These are phyloP conservation scores for Macrochelys suwanniensis DNA, from an alignment of 2,797 vertebrate species.

Conservation along the genomic window DNA sequence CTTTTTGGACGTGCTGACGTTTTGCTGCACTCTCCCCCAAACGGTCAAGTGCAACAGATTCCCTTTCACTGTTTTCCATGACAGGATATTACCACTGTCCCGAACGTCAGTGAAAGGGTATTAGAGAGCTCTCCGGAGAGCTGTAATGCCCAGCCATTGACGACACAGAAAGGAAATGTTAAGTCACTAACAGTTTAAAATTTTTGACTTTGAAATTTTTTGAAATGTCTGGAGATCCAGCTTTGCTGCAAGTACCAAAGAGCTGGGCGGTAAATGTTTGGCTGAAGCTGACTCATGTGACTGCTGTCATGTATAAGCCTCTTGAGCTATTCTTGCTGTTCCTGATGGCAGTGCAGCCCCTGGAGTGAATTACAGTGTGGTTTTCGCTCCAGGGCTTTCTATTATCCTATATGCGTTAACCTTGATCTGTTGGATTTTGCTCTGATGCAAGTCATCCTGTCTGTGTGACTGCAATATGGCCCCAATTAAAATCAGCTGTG, in stretches of 20 bases:
- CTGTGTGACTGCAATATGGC: constrained; percentile 67
- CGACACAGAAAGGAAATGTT: constrained; percentile 36
- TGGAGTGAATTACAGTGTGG: constrained; percentile 20
- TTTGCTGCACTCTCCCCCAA: not conserved
- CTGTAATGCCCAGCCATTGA: not conserved
- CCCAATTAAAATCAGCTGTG: constrained; percentile 73
- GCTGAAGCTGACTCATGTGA: constrained; percentile 25
- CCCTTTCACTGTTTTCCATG: not conserved
- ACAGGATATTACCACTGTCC: not conserved
- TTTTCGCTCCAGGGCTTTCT: constrained; percentile 25
- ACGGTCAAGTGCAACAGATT: accelerated
- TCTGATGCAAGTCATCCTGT: constrained; percentile 70
- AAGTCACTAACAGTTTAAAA: not conserved
- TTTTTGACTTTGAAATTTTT: constrained; percentile 37
- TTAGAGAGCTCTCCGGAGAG: not conserved
- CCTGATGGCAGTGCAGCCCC: constrained; percentile 25
- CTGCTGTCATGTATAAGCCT: constrained; percentile 57
- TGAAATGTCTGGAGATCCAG: not conserved
- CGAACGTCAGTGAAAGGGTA: not conserved
- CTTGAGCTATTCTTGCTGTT: constrained; percentile 59
- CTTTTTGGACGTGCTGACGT: not conserved
- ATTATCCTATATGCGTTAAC: constrained; percentile 64
- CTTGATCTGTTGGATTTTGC: constrained; percentile 78
- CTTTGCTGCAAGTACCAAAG: not conserved
- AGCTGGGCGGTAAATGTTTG: not conserved